phyloP scores from a whole-genome alignment of 2,888 invertebrate species.

The Allacma fusca region DNA sequence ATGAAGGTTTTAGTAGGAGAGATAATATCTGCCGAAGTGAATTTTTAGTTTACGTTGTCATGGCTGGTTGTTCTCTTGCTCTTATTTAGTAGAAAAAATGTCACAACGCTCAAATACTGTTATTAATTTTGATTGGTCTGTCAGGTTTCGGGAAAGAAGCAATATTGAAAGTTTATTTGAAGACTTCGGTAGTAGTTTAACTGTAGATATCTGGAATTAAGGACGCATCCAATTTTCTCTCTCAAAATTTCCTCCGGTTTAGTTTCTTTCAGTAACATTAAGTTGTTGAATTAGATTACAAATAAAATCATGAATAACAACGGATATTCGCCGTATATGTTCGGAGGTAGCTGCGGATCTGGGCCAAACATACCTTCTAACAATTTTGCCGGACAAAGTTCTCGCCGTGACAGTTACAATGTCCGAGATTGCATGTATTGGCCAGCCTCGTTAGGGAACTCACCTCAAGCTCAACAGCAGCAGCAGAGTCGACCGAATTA shows the following conservation, averaged over 20 bases:
- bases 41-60: too few relatives aligned
- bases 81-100: too few relatives aligned
- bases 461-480: neutral
- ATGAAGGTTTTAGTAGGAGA: too few relatives aligned
- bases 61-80: too few relatives aligned
- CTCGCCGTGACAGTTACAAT: constrained; percentile 21
- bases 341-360: neutral
- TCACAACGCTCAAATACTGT: too few relatives aligned
- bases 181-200: too few relatives aligned
- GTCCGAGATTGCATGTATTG: constrained; percentile 39
- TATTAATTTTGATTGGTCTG: too few relatives aligned
- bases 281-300: too few relatives aligned
- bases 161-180: too few relatives aligned
- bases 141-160: too few relatives aligned
- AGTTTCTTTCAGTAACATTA: neutral
- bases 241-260: neutral
- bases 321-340: constrained; percentile 24
- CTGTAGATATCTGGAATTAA: neutral
- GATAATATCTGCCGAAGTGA: too few relatives aligned
- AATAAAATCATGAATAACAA: neutral
- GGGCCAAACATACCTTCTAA: neutral
- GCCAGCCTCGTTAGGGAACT: constrained; percentile 23
- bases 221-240: constrained; percentile 14
- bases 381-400: constrained; percentile 20
- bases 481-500: neutral